phyloP scores from a whole-genome alignment of 2,888 invertebrate species.

The Pandemis heparana region DNA sequence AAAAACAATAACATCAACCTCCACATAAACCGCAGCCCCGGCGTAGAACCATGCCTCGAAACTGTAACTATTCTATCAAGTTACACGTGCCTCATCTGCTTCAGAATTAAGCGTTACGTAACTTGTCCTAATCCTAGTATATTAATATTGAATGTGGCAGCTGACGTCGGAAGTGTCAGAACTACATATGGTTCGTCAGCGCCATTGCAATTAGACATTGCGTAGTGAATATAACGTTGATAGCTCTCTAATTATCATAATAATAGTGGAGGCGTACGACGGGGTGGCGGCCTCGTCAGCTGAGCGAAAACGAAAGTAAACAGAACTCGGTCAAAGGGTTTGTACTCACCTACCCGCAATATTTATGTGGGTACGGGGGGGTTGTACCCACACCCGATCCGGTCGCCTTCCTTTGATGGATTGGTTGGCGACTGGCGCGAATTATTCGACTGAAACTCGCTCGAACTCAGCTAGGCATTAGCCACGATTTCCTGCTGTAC shows the following conservation, averaged over 20 bases:
- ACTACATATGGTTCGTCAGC: constrained; percentile 45
- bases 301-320: constrained; percentile 87
- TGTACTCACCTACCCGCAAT: constrained; percentile 86
- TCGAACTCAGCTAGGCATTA: constrained; percentile 76
- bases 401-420: constrained; percentile 84
- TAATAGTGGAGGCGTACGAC: constrained; percentile 77
- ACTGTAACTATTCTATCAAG: neutral
- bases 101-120: constrained; percentile 18
- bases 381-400: constrained; percentile 76
- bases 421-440: constrained; percentile 83
- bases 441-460: constrained; percentile 79
- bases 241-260: constrained; percentile 83
- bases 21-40: constrained; percentile 1
- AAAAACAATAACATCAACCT: constrained; percentile 47
- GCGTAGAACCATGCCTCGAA: neutral
- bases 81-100: neutral
- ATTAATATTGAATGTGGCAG: constrained; percentile 33
- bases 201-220: constrained; percentile 58
- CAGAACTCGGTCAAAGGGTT: constrained; percentile 87
- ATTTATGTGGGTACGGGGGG: constrained; percentile 84
- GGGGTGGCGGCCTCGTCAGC: constrained; percentile 82
- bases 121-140: constrained; percentile 25
- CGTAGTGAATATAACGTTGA: constrained; percentile 68
- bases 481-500: constrained; percentile 76
- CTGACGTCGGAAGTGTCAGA: constrained; percentile 13